Percentiles rank a stretch among this genome's conserved stretches.
Conservation (phyloP, 1,140 invertebrate species). For the Oryzaephilus surinamensis region DNA sequence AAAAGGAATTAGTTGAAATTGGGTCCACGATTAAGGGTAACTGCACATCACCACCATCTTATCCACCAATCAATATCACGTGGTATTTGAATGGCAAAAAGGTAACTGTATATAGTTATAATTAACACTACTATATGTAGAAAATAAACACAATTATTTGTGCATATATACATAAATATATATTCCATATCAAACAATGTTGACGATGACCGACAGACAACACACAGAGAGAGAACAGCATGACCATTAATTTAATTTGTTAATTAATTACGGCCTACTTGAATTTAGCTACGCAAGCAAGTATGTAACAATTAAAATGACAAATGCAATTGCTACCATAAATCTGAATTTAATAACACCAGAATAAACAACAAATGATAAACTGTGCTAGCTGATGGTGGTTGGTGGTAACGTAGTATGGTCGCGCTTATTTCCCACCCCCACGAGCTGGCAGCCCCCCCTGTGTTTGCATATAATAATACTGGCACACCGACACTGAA, state of each 20-base stretch:
- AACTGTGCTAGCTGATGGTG: too few relatives aligned
- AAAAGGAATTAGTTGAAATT: constrained; percentile 59
- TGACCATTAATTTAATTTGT: constrained; percentile 23
- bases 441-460: too few relatives aligned
- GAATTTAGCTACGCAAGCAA: constrained; percentile 25
- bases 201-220: neutral
- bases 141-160: too few relatives aligned
- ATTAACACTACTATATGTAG: too few relatives aligned
- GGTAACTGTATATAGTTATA: constrained; percentile 40
- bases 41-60: constrained; percentile 63
- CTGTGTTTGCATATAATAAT: too few relatives aligned
- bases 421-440: too few relatives aligned
- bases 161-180: too few relatives aligned
- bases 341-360: constrained; percentile 28
- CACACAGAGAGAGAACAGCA: constrained; percentile 2
- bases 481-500: too few relatives aligned
- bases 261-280: constrained; percentile 26
- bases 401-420: too few relatives aligned
- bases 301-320: constrained; percentile 31
- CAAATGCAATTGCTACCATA: constrained; percentile 28
- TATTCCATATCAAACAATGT: constrained; percentile 1
- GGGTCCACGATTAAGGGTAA: constrained; percentile 64
- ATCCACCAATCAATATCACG: constrained; percentile 66
- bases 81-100: constrained; percentile 68
- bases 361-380: constrained; percentile 21